phyloP scores from a whole-genome alignment of 2,888 invertebrate species.

The Graphium colonna region DNA sequence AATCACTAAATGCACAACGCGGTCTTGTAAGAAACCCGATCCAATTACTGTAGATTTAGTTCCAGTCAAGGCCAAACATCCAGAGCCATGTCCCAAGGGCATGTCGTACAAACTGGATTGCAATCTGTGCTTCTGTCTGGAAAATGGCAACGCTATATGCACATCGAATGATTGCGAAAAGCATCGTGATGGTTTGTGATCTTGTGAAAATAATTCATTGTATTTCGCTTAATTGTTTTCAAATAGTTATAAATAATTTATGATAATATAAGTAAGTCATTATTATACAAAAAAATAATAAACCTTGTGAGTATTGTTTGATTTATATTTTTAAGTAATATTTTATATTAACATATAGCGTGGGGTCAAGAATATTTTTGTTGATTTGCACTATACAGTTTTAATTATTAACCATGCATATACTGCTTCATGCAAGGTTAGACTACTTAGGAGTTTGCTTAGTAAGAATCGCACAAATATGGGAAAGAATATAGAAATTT shows the following conservation, averaged over 20 bases:
- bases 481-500: no score
- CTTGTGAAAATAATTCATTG: not conserved
- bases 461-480: no score
- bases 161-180: constrained; percentile 46
- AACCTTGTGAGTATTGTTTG: not conserved
- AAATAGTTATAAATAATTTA: not conserved
- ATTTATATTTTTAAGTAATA: no score
- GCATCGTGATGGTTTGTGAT: not conserved
- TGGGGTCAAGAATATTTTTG: no score
- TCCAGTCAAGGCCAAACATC: constrained; percentile 43
- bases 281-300: constrained; percentile 1
- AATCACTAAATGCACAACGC: constrained; percentile 45
- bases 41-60: constrained; percentile 46
- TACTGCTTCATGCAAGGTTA: no score
- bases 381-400: no score
- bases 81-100: constrained; percentile 44
- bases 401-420: no score
- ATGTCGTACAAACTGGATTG: constrained; percentile 54
- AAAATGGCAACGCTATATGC: constrained; percentile 59
- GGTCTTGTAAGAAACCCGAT: constrained; percentile 32
- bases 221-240: not conserved
- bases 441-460: no score
- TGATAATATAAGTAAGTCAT: not conserved
- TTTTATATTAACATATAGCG: no score
- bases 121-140: constrained; percentile 57